Evolutionary conservation across 1,140 invertebrate genomes (phyloP).

Genomic region (Ganaspis sp.): DNA sequence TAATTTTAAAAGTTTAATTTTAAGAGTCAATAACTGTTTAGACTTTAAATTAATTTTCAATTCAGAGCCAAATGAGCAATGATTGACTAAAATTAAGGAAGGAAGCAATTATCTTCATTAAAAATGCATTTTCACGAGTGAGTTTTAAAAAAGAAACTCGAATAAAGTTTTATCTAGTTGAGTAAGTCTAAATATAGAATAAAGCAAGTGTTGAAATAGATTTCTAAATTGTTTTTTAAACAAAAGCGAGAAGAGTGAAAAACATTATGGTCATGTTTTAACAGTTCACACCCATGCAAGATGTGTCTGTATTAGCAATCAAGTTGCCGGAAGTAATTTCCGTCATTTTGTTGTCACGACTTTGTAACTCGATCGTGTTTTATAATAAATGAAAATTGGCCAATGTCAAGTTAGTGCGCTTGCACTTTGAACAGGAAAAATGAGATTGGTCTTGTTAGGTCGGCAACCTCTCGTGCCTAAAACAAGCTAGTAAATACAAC

Average conservation of each 20-base stretch:
- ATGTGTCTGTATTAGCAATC: not conserved
- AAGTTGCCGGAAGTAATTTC: slow-evolving; percentile 9
- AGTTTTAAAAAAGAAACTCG: too few relatives aligned
- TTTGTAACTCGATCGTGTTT: slow-evolving; percentile 23
- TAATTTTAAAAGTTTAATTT: too few relatives aligned
- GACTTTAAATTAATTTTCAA: too few relatives aligned
- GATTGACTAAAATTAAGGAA: too few relatives aligned
- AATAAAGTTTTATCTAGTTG: too few relatives aligned
- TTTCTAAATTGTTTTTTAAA: not conserved
- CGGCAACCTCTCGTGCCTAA: not conserved
- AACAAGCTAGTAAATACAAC: not conserved
- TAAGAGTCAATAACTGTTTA: too few relatives aligned
- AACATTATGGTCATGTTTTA: not conserved
- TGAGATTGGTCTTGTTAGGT: not conserved
- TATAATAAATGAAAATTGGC: slow-evolving; percentile 17
- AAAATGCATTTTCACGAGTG: too few relatives aligned
- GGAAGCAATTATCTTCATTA: too few relatives aligned
- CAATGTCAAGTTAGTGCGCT: slow-evolving; percentile 21
- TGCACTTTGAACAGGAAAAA: not conserved
- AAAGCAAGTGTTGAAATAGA: too few relatives aligned
- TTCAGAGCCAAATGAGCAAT: too few relatives aligned
- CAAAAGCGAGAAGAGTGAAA: not conserved
- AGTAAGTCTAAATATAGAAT: too few relatives aligned
- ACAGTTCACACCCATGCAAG: not conserved
- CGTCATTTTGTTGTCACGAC: slow-evolving; percentile 9